Conservation (phyloP, 2,797 vertebrate genomes). For the Pseudochirops corinnae region DNA sequence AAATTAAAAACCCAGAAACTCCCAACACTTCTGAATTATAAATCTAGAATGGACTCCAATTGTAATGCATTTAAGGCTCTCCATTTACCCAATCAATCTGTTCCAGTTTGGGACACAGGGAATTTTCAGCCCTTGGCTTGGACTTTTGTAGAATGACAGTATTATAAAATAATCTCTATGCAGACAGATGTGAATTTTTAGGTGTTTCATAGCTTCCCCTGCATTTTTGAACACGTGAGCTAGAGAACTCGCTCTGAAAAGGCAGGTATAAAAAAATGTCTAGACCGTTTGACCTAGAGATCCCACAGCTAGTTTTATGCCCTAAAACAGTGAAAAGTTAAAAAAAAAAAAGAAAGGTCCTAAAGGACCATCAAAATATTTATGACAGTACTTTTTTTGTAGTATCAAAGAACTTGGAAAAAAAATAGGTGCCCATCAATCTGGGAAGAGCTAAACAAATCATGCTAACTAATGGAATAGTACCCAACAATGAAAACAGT, state of each 20-base stretch:
- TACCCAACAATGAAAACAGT: not conserved
- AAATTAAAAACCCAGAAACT: conserved; percentile 10
- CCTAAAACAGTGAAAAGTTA: not conserved
- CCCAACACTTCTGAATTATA: conserved; percentile 41
- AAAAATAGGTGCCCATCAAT: not conserved
- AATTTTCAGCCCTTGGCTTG: not conserved
- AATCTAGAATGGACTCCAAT: conserved; percentile 28
- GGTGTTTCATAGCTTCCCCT: conserved; percentile 25
- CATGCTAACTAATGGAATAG: not conserved
- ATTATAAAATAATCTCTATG: conserved; percentile 3
- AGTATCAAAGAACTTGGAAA: not conserved
- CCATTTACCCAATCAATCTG: conserved; percentile 12
- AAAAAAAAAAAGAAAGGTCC: not conserved
- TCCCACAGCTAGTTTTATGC: not conserved
- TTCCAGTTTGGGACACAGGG: not conserved
- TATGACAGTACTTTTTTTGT: not conserved
- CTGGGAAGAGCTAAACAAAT: not conserved
- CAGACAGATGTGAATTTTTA: conserved; percentile 18
- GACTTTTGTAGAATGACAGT: conserved; percentile 26
- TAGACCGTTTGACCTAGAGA: not conserved
- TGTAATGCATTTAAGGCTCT: not conserved
- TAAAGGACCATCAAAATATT: not conserved
- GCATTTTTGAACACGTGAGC: not conserved
- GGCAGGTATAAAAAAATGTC: not conserved
- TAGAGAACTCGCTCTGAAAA: conserved; percentile 39